Evolutionary conservation across 2,797 vertebrate genomes (phyloP).

Genomic region (Eupleurogrammus muticus): DNA sequence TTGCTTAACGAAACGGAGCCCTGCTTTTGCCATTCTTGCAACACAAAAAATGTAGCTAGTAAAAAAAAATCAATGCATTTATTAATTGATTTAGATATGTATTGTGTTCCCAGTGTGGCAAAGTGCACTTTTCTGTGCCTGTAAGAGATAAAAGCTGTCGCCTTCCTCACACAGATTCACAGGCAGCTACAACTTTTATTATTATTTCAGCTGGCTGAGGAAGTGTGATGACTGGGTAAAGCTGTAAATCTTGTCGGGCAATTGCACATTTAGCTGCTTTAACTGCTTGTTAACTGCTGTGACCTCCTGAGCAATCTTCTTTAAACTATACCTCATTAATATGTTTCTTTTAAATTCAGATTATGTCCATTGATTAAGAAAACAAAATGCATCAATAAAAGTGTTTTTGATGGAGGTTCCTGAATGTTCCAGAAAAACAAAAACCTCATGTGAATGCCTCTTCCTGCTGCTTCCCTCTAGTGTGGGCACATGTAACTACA

Average conservation of each 20-base stretch:
- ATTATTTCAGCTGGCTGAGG: slow-evolving; percentile 42
- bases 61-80: neutral
- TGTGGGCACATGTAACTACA: slow-evolving; percentile 43
- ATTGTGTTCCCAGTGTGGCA: neutral
- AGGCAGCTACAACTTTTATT: neutral
- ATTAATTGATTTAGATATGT: slow-evolving; percentile 1
- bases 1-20: neutral
- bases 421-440: slow-evolving; percentile 49
- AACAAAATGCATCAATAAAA: neutral
- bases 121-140: neutral
- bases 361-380: neutral
- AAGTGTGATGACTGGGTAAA: slow-evolving; percentile 21
- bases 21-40: neutral
- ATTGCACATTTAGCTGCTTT: slow-evolving; percentile 14
- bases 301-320: slow-evolving; percentile 9
- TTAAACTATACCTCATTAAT: slow-evolving; percentile 13
- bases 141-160: neutral
- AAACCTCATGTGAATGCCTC: neutral
- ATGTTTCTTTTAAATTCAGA: slow-evolving; percentile 12
- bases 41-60: neutral
- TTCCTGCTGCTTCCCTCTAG: slow-evolving; percentile 63
- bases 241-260: slow-evolving; percentile 24
- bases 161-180: neutral
- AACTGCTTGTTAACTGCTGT: slow-evolving; percentile 20
- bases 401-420: slow-evolving; percentile 22